These are phyloP conservation scores for Zoanthus gigantus DNA, from an alignment of 92 coral and sea anemone species.

Conservation along the genomic window DNA sequence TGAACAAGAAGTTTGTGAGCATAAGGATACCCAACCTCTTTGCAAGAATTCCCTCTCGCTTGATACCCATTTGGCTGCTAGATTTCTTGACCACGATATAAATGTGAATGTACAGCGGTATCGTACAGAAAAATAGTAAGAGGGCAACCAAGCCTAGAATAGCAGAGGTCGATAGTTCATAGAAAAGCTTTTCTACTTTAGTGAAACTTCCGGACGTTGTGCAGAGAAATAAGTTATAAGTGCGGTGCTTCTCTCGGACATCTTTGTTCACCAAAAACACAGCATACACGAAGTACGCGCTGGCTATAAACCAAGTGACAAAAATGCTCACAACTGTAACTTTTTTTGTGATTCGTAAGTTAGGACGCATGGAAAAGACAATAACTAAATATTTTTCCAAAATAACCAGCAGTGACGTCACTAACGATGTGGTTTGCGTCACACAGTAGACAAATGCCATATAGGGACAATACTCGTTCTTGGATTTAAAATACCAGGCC, in stretches of 20 bases:
- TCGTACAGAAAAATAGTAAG: neutral
- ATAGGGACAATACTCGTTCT: neutral
- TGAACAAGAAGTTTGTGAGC: neutral
- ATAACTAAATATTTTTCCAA: neutral
- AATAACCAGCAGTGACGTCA: neutral
- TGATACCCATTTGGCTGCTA: neutral
- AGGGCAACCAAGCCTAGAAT: neutral
- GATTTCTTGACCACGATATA: neutral
- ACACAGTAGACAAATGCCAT: neutral
- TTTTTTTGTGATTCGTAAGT: neutral
- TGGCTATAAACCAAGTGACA: neutral
- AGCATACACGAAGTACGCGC: neutral
- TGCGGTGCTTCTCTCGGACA: neutral
- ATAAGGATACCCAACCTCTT: neutral
- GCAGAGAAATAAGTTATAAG: neutral
- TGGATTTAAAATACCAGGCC: no score
- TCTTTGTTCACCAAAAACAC: neutral
- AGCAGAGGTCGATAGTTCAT: neutral
- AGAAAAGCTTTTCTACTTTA: neutral
- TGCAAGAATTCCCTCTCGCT: neutral
- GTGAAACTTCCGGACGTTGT: neutral
- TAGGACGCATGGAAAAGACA: neutral
- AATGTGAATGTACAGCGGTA: neutral
- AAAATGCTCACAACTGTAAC: neutral
- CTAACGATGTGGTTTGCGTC: neutral